phyloP scores from a whole-genome alignment of 2,113 vertebrate genomes.

The Nothobranchius furzeri region DNA sequence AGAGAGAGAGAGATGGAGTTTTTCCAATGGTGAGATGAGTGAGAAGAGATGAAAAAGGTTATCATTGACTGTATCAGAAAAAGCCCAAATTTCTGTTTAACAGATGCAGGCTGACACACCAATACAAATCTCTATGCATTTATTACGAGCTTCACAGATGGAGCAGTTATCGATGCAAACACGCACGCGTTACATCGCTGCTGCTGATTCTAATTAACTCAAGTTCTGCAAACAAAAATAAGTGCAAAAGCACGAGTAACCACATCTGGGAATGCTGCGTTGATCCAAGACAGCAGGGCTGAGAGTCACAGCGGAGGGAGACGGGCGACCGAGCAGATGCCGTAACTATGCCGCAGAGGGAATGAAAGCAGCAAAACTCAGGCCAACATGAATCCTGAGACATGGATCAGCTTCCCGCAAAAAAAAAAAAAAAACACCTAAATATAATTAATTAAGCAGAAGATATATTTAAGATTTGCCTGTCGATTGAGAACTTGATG shows the following conservation, averaged over 20 bases:
- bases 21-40: conserved; percentile 32
- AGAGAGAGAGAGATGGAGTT: conserved; percentile 2
- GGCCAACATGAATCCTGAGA: too few species aligned
- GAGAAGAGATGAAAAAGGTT: conserved; percentile 53
- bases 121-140: conserved; percentile 26
- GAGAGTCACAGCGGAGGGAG: conserved; percentile 14
- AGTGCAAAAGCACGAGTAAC: conserved; percentile 32
- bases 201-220: conserved; percentile 57
- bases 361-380: conserved; percentile 4
- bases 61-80: conserved; percentile 35
- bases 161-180: conserved; percentile 10
- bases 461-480: neutral
- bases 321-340: conserved; percentile 40
- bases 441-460: neutral
- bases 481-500: neutral
- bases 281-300: conserved; percentile 40
- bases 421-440: neutral
- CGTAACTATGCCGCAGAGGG: conserved; percentile 1
- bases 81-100: conserved; percentile 31
- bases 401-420: neutral
- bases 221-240: conserved; percentile 47
- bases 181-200: neutral
- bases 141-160: conserved; percentile 38
- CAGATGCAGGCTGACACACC: conserved; percentile 13
- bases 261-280: conserved; percentile 54